Conservation (phyloP, 2,888 invertebrate genomes). For the Drosophila acutilabella region DNA sequence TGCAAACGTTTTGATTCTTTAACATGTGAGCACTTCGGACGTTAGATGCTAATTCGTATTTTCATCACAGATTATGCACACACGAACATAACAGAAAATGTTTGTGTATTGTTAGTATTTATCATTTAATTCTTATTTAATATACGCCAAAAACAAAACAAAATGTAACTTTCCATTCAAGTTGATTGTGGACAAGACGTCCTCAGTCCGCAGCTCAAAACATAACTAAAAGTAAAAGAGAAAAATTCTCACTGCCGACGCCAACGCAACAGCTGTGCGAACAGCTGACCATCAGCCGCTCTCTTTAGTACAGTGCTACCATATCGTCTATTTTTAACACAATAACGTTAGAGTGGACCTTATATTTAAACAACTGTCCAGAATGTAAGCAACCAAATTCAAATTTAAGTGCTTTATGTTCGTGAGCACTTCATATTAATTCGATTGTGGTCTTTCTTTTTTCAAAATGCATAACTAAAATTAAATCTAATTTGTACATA, state of each 20-base stretch:
- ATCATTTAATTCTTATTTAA: slow-evolving; percentile 4
- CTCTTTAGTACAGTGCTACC: slow-evolving; percentile 27
- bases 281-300: slow-evolving; percentile 43
- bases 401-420: too few relatives aligned
- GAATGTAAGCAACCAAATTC: too few relatives aligned
- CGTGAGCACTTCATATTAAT: too few relatives aligned
- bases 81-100: neutral
- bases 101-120: slow-evolving; percentile 1
- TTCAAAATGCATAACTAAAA: too few relatives aligned
- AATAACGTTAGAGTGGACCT: slow-evolving; percentile 25
- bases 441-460: too few relatives aligned
- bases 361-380: neutral
- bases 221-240: slow-evolving; percentile 38
- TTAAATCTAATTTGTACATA: too few relatives aligned
- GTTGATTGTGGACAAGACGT: neutral
- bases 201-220: slow-evolving; percentile 36
- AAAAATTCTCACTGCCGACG: slow-evolving; percentile 13
- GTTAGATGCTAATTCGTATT: slow-evolving; percentile 1
- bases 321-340: slow-evolving; percentile 1
- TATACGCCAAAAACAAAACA: slow-evolving; percentile 7
- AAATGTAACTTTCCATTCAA: slow-evolving; percentile 45
- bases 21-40: slow-evolving; percentile 10
- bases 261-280: slow-evolving; percentile 38
- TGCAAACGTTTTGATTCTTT: slow-evolving; percentile 39
- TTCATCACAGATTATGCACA: slow-evolving; percentile 26